Percentiles rank a stretch among this genome's conserved stretches.
Evolutionary conservation across 1,140 invertebrate species (phyloP).

Genomic region (Rhynchophorus ferrugineus): DNA sequence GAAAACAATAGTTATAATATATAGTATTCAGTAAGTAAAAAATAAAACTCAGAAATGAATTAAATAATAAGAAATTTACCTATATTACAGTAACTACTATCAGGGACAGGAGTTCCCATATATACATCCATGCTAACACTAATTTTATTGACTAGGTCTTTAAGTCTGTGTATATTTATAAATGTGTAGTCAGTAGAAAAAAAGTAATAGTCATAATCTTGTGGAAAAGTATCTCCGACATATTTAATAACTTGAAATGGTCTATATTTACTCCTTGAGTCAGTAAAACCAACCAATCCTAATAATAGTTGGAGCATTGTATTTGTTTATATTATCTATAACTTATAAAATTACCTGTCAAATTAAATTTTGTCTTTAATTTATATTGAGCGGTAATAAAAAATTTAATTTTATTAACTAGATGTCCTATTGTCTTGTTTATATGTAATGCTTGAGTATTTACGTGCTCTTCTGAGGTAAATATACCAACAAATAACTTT

Average conservation of each 20-base stretch:
- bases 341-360: constrained; percentile 44
- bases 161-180: constrained; percentile 64
- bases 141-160: constrained; percentile 62
- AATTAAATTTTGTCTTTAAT: constrained; percentile 55
- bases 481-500: constrained; percentile 78
- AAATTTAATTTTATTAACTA: constrained; percentile 73
- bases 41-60: background rate
- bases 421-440: constrained; percentile 70
- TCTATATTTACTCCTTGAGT: constrained; percentile 62
- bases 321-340: too few species aligned
- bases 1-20: background rate
- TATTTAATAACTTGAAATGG: constrained; percentile 84
- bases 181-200: constrained; percentile 75
- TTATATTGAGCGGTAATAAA: constrained; percentile 59
- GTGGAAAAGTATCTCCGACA: constrained; percentile 77
- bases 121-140: constrained; percentile 77
- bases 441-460: constrained; percentile 63
- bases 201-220: constrained; percentile 87
- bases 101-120: constrained; percentile 52
- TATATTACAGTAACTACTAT: constrained; percentile 54
- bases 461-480: constrained; percentile 65
- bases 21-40: background rate
- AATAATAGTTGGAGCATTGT: too few species aligned
- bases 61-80: constrained; percentile 41
- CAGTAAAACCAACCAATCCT: constrained; percentile 71